Percentiles rank a stretch among this genome's conserved stretches.
Conservation (phyloP, 2,113 vertebrate genomes). For the Datnioides undecimradiatus region DNA sequence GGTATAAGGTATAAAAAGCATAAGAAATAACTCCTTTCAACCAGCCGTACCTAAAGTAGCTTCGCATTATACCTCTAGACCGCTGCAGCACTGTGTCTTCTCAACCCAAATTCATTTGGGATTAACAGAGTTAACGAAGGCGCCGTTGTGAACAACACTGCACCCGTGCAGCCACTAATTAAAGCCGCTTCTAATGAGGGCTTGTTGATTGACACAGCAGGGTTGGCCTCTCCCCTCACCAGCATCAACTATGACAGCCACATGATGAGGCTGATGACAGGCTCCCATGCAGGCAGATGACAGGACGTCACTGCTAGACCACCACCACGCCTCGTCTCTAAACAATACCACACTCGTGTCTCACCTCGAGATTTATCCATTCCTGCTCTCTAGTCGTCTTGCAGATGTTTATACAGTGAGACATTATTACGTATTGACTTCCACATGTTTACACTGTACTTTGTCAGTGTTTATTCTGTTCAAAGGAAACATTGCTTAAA, state of each 20-base stretch:
- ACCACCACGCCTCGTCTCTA: constrained; percentile 57
- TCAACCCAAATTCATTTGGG: constrained; percentile 73
- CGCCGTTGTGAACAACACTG: constrained; percentile 70
- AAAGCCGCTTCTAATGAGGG: constrained; percentile 85
- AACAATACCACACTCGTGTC: constrained; percentile 57
- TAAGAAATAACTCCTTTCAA: constrained; percentile 18
- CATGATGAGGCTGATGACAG: constrained; percentile 84
- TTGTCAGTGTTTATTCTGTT: neutral
- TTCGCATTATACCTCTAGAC: constrained; percentile 28
- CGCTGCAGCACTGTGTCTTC: constrained; percentile 27
- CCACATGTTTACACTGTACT: neutral
- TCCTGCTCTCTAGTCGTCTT: constrained; percentile 17
- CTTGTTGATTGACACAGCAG: constrained; percentile 84
- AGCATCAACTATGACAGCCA: constrained; percentile 84
- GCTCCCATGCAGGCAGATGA: constrained; percentile 81
- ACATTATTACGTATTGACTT: constrained; percentile 17
- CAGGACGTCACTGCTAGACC: constrained; percentile 77
- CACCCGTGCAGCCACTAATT: constrained; percentile 82
- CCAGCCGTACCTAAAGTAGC: constrained; percentile 6
- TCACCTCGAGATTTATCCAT: constrained; percentile 53
- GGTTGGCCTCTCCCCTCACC: constrained; percentile 85
- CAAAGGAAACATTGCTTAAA: neutral
- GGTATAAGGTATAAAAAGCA: neutral
- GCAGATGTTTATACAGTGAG: constrained; percentile 35
- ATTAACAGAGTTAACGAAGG: constrained; percentile 82